These are phyloP conservation scores for Myopa testacea DNA, from an alignment of 2,888 invertebrate species.

Conservation along the genomic window DNA sequence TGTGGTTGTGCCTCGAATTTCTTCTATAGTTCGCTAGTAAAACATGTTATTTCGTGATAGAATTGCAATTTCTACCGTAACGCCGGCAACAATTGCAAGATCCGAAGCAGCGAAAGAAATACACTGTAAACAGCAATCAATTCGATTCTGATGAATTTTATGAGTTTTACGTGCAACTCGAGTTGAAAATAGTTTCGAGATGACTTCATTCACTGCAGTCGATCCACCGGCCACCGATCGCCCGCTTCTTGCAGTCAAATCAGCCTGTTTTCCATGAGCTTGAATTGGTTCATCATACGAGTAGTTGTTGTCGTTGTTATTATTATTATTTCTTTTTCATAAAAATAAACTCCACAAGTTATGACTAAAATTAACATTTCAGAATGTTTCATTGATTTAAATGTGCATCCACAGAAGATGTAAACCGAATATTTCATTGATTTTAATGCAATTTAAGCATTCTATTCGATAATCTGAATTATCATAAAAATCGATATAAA, in stretches of 20 bases:
- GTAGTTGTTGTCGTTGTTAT: neutral
- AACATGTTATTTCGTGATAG: neutral
- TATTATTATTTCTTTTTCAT: neutral
- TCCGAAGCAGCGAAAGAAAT: neutral
- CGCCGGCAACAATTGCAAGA: neutral
- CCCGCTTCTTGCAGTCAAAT: neutral
- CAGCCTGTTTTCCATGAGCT: neutral
- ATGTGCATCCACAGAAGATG: too few species aligned
- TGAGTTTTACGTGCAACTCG: neutral
- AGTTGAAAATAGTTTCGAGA: neutral
- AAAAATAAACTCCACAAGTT: too few species aligned
- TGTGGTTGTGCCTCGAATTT: neutral
- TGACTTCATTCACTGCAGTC: conserved; percentile 16
- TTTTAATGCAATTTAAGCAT: too few species aligned
- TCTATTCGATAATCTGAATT: too few species aligned
- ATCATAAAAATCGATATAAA: too few species aligned
- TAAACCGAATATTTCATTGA: too few species aligned
- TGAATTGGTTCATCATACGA: neutral
- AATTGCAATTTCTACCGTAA: neutral
- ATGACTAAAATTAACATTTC: too few species aligned
- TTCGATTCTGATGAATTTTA: neutral
- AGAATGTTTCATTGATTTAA: too few species aligned
- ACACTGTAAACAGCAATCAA: neutral
- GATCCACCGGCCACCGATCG: neutral
- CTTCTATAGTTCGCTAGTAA: too few species aligned